Evolutionary conservation across 2,888 invertebrate genomes (phyloP).

Genomic region (Therioaphis trifolii): DNA sequence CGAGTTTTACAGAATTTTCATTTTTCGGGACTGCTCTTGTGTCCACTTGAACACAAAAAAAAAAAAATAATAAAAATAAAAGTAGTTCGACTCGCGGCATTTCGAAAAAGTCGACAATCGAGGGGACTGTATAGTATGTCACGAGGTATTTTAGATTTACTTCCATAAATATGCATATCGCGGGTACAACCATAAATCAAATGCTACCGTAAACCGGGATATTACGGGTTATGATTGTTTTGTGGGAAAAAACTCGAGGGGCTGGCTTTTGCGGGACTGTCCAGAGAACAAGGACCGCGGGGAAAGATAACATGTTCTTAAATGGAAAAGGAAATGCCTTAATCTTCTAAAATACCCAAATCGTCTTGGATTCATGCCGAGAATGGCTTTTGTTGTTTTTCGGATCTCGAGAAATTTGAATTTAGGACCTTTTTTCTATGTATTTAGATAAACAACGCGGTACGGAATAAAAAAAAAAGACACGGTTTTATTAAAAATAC

Average conservation of each 20-base stretch:
- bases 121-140: background rate
- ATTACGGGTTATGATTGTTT: constrained; percentile 55
- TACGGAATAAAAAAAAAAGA: background rate
- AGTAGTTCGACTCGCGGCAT: too few species aligned
- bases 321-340: constrained; percentile 46
- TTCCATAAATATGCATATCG: constrained; percentile 22
- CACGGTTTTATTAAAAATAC: constrained; percentile 2
- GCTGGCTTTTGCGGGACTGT: background rate
- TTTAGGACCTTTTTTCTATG: background rate
- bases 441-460: background rate
- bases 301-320: constrained; percentile 41
- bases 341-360: constrained; percentile 46
- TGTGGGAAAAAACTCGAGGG: constrained; percentile 26
- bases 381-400: constrained; percentile 35
- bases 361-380: constrained; percentile 39
- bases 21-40: too few species aligned
- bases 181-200: constrained; percentile 50
- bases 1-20: too few species aligned
- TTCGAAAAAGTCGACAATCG: constrained; percentile 26
- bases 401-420: constrained; percentile 16
- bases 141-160: constrained; percentile 43
- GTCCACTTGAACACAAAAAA: too few species aligned
- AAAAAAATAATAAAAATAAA: too few species aligned
- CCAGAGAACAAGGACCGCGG: background rate
- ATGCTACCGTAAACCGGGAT: constrained; percentile 46